phyloP scores from a whole-genome alignment of 2,113 vertebrate genomes.

The Corydoras sp. region DNA sequence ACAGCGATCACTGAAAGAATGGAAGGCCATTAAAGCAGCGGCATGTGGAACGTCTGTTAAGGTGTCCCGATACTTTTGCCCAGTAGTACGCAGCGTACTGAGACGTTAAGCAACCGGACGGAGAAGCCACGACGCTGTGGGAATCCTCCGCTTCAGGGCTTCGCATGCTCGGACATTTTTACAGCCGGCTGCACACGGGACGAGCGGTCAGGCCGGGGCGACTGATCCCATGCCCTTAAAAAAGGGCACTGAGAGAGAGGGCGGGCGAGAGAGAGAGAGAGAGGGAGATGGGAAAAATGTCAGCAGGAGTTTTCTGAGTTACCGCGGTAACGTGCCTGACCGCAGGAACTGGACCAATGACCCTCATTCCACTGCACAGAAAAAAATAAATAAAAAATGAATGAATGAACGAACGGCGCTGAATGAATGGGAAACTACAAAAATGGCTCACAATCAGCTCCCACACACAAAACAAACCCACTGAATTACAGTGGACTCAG shows the following conservation, averaged over 20 bases:
- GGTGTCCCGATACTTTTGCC: too few relatives aligned
- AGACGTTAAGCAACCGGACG: too few relatives aligned
- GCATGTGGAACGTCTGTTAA: too few relatives aligned
- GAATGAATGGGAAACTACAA: constrained; percentile 16
- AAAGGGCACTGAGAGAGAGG: constrained; percentile 30
- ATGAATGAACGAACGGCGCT: neutral
- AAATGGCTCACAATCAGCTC: neutral
- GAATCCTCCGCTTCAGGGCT: constrained; percentile 53
- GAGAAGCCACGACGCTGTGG: constrained; percentile 50
- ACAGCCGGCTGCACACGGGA: constrained; percentile 50
- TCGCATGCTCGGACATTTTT: constrained; percentile 55
- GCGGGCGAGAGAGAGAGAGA: neutral
- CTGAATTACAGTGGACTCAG: constrained; percentile 10
- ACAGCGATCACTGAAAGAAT: too few relatives aligned
- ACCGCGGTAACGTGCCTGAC: neutral
- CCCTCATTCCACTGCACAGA: neutral
- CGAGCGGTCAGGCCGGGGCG: constrained; percentile 45
- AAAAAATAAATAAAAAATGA: neutral
- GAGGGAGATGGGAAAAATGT: constrained; percentile 18
- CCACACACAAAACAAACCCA: constrained; percentile 10
- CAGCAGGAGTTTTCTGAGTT: constrained; percentile 3
- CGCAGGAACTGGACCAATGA: neutral
- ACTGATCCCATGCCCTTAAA: constrained; percentile 45
- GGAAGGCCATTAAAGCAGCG: too few relatives aligned
- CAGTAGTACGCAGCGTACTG: too few relatives aligned